Conservation (phyloP, 2,113 vertebrate genomes). For the Rhodinocichla rosea region DNA sequence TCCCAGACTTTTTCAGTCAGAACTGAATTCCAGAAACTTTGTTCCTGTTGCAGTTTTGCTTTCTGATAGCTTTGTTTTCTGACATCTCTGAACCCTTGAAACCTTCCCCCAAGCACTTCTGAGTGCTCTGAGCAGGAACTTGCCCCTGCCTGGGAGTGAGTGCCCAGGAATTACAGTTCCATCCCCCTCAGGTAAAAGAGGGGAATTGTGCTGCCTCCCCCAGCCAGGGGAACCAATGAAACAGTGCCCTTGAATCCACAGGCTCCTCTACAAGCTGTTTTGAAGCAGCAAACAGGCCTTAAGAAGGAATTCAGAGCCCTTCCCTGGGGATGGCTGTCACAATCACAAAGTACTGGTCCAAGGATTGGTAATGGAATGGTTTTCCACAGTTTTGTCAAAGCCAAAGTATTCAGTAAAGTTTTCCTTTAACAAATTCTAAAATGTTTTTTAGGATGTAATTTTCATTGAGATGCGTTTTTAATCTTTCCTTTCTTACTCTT, state of each 20-base stretch:
- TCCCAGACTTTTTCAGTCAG: background rate
- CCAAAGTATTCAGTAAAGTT: background rate
- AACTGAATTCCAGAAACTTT: background rate
- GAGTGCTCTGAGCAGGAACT: background rate
- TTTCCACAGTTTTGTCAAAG: background rate
- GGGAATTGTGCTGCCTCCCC: background rate
- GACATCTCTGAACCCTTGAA: background rate
- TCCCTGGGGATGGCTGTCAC: background rate
- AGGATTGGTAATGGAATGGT: background rate
- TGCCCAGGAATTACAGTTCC: rapidly evolving
- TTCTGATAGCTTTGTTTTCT: background rate
- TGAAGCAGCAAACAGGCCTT: background rate
- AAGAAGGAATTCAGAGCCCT: background rate
- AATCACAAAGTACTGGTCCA: background rate
- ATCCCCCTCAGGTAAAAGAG: background rate
- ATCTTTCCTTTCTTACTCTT: background rate
- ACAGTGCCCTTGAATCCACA: background rate
- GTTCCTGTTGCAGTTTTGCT: background rate
- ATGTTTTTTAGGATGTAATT: background rate
- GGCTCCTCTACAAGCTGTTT: background rate
- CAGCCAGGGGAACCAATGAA: background rate
- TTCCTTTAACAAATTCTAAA: background rate
- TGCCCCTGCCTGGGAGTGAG: background rate
- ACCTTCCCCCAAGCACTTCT: background rate
- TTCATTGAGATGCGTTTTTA: background rate